Evolutionary conservation across 1,140 invertebrate species (phyloP).

Genomic region (Schlechtendalia chinensis): DNA sequence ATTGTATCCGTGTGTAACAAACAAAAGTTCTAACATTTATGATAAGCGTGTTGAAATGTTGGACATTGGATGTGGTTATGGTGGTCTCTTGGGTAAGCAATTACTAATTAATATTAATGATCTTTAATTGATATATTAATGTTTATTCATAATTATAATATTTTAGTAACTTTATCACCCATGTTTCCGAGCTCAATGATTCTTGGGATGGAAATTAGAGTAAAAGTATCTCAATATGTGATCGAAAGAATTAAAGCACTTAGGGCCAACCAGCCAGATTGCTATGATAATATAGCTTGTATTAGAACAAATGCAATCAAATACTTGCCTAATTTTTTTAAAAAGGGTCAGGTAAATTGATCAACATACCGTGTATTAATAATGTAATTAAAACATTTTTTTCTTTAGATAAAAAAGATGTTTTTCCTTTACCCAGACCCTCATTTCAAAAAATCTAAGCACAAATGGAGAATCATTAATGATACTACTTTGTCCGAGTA

Average conservation of each 20-base stretch:
- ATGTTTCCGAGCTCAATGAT: conserved; percentile 89
- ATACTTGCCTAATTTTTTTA: conserved; percentile 94
- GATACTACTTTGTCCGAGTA: conserved; percentile 91
- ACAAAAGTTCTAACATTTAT: conserved; percentile 53
- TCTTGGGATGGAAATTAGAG: conserved; percentile 95
- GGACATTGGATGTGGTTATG: conserved; percentile 98
- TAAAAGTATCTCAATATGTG: conserved; percentile 98
- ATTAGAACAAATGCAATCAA: conserved; percentile 98
- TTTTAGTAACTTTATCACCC: conserved; percentile 79
- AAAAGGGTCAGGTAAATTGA: conserved; percentile 79
- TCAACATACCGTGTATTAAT: neutral
- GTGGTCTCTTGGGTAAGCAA: conserved; percentile 80
- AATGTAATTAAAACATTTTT: conserved; percentile 56
- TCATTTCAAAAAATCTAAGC: conserved; percentile 98
- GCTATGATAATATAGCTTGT: conserved; percentile 94
- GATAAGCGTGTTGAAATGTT: conserved; percentile 78
- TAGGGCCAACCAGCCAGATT: conserved; percentile 69
- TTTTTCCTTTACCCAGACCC: conserved; percentile 99
- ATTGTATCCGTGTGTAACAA: conserved; percentile 70
- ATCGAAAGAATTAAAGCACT: conserved; percentile 90
- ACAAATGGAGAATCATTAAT: conserved; percentile 99
- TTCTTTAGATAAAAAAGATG: conserved; percentile 86
- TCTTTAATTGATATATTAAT: too few species aligned
- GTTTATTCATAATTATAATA: conserved; percentile 47
- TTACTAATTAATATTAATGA: too few species aligned